Base-by-base conservation (phyloP, 2,797 vertebrate species). In the Cryptoprocta ferox region DNA sequence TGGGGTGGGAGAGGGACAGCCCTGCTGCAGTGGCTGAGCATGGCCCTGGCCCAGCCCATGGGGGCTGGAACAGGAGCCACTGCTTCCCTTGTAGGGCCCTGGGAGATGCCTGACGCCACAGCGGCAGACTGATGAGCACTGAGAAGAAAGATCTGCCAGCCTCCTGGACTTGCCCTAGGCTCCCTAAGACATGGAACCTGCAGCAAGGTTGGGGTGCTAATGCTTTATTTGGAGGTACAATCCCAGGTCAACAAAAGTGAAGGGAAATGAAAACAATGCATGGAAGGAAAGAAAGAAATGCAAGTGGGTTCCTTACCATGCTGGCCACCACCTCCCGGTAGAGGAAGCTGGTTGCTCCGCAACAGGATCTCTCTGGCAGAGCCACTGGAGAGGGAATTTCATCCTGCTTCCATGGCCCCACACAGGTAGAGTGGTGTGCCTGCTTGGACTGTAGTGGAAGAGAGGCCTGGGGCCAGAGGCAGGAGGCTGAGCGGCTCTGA, bases 91-190 rank as follows among this genome's bases (percentile, higher is more conserved):
- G 6, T 71, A 19, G 26, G 32, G 26, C 15, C 50, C 85, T 32
- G 14, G 63, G 13, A 63, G 21, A 28, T 19, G 9, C 21, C 21
- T n/a, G 21, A 6, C 12, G 4, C 13, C 28, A n/a, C 9, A 42
- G 8, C 6, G 0, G 5, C 18, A 12, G 8, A 5, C 30, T 19
- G 5, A 1, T 56, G 11, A 45, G n/a, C n/a, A 76, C 39, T 16
- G 19, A 21, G 28, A 28, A 56, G 16, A 59, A 71, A 75, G 24
- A 6, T 37, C 26, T 63, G 10, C 10, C 1, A 35, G n/a, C 14
- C 68, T 28, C 61, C 53, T 68, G 19, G 5, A 18, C 39, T 94
- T 35, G 1, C 24, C 10, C 15, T 1, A 4, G 63, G 8, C 18
- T 80, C 39, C 45, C 14, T 11, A 19, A 18, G 14, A 50, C 48